Base-by-base conservation (phyloP, 2,888 invertebrate genomes). In the Linyphia triangularis region DNA sequence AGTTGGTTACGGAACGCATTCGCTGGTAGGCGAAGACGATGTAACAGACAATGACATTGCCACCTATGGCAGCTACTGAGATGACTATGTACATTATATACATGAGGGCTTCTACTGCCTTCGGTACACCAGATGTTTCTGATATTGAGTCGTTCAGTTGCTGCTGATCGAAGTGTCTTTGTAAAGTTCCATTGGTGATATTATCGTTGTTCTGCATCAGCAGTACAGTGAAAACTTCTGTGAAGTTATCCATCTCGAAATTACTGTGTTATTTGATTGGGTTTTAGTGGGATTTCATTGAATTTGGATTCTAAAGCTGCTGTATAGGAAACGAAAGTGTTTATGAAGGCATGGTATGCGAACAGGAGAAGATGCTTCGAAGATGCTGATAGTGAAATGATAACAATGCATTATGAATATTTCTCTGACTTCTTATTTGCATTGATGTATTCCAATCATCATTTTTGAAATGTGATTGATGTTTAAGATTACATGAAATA, bases 1-100 rank as follows among this genome's bases (percentile, higher is more conserved):
- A 97, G 93, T 98, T 98, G 61, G 98, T 98, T 1, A 98, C 97
- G 0, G 97, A 97, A 91, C 96, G 95, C 97, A 98, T 97, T 59
- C 96, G 94, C 0, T 96, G 96, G 16, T 96, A 96, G 2, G 95
- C 95, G 90, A 96, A 94, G 0, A 98, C 97, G 28, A 97, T 96
- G 92, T 96, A 97, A 92, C 97, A 97, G 33, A 98, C 97, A 65
- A 94, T 78, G 92, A 93, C 90, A 93, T 94, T 92, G 2, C 94
- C 94, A 2, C 93, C 92, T 1, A 94, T 91, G 0, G 93, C 93
- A 2, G 93, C 91, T 9, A 93, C 91, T 19, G 93, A 92, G n/a
- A 94, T 92, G 10, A 92, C 91, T 26, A 92, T 92, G 91, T 94
- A 94, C 91, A 93, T 91, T 37, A 93, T 90, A 89, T 93, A 93